Conservation (phyloP, 2,113 vertebrate genomes). For the Neogale vison region DNA sequence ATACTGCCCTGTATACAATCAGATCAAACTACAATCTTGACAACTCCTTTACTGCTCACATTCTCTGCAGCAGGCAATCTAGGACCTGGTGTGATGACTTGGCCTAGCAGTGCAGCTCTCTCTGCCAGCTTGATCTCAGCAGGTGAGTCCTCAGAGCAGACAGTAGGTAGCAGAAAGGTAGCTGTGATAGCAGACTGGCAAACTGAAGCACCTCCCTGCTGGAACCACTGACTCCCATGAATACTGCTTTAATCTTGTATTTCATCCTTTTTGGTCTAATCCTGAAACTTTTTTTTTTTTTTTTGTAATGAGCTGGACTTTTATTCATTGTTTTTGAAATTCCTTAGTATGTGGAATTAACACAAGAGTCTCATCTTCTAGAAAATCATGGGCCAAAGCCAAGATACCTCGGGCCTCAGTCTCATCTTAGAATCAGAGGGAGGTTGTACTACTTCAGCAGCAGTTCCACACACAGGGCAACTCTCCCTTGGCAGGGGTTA, state of each 20-base stretch:
- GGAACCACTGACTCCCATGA: neutral
- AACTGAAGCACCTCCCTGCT: neutral
- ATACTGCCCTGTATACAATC: neutral
- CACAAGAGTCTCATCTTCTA: neutral
- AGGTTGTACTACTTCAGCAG: neutral
- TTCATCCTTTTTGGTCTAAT: constrained; percentile 7
- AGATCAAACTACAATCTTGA: constrained; percentile 49
- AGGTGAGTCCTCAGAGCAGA: neutral
- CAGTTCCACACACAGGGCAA: neutral
- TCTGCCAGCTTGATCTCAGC: constrained; percentile 44
- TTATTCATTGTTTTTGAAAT: constrained; percentile 20
- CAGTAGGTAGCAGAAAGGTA: neutral
- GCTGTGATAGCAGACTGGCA: neutral
- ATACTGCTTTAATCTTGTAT: neutral
- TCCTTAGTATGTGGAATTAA: neutral
- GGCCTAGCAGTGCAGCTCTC: neutral
- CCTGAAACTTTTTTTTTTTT: neutral
- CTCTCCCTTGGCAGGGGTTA: neutral
- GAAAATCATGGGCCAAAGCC: neutral
- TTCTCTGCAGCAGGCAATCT: neutral
- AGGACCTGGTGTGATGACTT: neutral
- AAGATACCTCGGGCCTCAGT: neutral
- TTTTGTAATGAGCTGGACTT: neutral
- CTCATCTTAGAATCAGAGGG: neutral
- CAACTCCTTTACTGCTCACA: neutral